Conservation (phyloP, 2,113 vertebrate genomes). For the Suricata suricatta region DNA sequence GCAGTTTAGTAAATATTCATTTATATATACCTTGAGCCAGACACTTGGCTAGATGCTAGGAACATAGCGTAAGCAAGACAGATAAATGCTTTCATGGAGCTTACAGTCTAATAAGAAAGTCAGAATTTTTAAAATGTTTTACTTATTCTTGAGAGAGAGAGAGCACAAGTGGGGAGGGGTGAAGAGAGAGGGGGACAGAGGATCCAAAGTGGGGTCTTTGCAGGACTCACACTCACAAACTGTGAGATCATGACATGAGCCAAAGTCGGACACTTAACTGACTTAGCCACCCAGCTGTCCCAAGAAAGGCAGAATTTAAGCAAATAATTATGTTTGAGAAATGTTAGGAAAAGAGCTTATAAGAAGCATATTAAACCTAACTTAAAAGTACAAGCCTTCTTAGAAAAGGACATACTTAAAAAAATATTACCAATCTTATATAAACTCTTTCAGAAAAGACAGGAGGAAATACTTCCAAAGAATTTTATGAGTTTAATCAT, state of each 20-base stretch:
- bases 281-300: too few species aligned
- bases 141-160: too few species aligned
- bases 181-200: too few species aligned
- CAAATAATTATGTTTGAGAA: neutral
- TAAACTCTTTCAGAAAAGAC: neutral
- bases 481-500: neutral
- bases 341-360: neutral
- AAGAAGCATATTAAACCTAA: neutral
- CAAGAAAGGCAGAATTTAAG: neutral
- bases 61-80: neutral
- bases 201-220: too few species aligned
- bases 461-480: neutral
- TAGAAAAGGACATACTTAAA: neutral
- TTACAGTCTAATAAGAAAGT: neutral
- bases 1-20: neutral
- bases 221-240: too few species aligned
- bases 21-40: neutral
- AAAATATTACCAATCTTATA: neutral
- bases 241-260: too few species aligned
- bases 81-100: neutral
- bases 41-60: neutral
- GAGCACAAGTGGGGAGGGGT: too few species aligned
- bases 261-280: too few species aligned
- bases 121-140: neutral
- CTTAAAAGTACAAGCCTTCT: slow-evolving; percentile 9